Evolutionary conservation across 2,888 invertebrate species (phyloP), one percentile per base, ranked within the genome.

Genomic region (Lasioglossum vierecki): DNA sequence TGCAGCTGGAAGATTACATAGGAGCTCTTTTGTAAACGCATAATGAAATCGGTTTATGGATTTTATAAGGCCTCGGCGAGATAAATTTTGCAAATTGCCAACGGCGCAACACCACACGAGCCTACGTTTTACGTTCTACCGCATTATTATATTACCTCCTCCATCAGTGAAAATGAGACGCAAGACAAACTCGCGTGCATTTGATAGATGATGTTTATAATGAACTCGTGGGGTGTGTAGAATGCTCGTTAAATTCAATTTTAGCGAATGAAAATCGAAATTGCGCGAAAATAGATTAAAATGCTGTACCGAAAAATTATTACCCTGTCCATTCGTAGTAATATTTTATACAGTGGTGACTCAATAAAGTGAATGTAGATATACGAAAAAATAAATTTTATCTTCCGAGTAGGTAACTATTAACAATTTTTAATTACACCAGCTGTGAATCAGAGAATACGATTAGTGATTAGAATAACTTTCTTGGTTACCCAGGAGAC

Each of bases 41-140:
- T 66, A 35, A 66, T 35, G 66, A 66, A 66, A 66, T 35, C 66
- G 66, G 63, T 63, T 39, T 22, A 66, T 66, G 66, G 66, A 66
- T 66, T 66, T 66, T 66, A 39, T 66, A 66, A 66, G 4, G 13
- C 0, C 22, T 70, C 49, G 83, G 81, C 46, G 83, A 88, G 87
- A 89, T 90, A 90, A 89, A 90, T 88, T 90, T 87, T 88, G 87
- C 90, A 88, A 90, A 90, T 90, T 81, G 89, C 89, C 88, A 77
- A 72, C 79, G 88, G 88, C 86, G 70, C 76, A 70, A 80, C 74
- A 68, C 66, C 86, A 83, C 70, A 76, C 76, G 81, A 63, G 70
- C 83, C 74, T 80, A 73, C 83, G 82, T 86, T 90, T 86, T 71
- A 80, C 77, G 35, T 66, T 66, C 66, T 39, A 66, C 35, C 35